Conservation (phyloP, 2,113 vertebrate genomes). For the Diadophis punctatus region DNA sequence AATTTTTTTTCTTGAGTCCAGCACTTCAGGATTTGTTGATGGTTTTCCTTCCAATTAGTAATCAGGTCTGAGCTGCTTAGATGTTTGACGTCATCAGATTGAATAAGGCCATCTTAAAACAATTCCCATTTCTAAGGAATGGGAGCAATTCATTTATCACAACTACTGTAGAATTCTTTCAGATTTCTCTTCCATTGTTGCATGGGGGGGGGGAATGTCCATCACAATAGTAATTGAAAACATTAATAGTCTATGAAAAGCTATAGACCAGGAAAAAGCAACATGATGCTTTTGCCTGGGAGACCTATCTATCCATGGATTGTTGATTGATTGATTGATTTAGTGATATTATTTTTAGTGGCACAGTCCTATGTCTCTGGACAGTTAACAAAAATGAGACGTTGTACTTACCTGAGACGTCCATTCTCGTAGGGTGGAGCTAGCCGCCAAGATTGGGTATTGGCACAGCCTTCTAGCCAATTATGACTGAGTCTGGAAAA, state of each 20-base stretch:
- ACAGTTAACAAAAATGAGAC: not conserved
- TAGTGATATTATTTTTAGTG: not conserved
- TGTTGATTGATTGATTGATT: not conserved
- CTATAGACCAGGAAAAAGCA: not conserved
- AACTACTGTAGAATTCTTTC: not conserved
- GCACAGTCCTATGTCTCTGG: not conserved
- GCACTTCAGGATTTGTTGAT: not conserved
- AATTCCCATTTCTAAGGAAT: not conserved
- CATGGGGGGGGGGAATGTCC: not conserved
- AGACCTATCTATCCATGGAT: not conserved
- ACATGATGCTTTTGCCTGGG: not conserved
- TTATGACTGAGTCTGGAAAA: too few species aligned
- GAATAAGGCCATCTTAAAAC: not conserved
- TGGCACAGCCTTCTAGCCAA: too few species aligned
- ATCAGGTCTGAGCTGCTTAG: not conserved
- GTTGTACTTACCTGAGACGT: too few species aligned
- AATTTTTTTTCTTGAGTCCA: not conserved
- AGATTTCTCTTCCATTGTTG: not conserved
- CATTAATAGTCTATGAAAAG: not conserved
- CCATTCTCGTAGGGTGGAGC: too few species aligned
- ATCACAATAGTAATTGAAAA: not conserved
- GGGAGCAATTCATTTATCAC: not conserved
- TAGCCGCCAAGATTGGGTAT: too few species aligned
- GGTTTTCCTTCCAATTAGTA: not conserved
- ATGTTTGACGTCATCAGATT: not conserved